These are phyloP conservation scores for Schizotus pectinicornis DNA, from an alignment of 2,888 invertebrate genomes.

Conservation along the genomic window DNA sequence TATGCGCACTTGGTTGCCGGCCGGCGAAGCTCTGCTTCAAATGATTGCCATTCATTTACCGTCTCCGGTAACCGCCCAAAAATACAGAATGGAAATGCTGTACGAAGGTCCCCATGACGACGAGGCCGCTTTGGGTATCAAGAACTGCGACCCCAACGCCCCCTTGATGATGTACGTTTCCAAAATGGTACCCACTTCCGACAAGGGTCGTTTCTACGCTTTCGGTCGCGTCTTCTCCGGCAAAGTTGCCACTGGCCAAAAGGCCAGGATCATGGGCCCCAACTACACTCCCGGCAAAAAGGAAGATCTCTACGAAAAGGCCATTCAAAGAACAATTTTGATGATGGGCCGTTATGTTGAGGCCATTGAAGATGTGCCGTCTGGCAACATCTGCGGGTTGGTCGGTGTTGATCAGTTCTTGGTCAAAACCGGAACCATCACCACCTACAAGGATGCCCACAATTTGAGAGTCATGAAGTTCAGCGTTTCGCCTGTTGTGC, in stretches of 20 bases:
- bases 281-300: constrained; percentile 98
- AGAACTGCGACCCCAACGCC: constrained; percentile 94
- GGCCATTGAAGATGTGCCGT: constrained; percentile 99
- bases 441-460: constrained; percentile 98
- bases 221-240: constrained; percentile 99
- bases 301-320: constrained; percentile 98
- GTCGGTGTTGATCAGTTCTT: constrained; percentile 99
- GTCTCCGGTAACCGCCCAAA: constrained; percentile 98
- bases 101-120: constrained; percentile 99
- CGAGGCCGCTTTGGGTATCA: constrained; percentile 67
- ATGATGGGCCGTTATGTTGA: constrained; percentile 99
- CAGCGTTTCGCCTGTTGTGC: constrained; percentile 98
- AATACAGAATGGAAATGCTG: constrained; percentile 99
- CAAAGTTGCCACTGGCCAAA: constrained; percentile 82
- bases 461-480: constrained; percentile 99
- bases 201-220: constrained; percentile 99
- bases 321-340: constrained; percentile 98
- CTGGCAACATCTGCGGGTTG: constrained; percentile 98
- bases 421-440: constrained; percentile 99
- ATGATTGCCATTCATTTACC: constrained; percentile 99
- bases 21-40: constrained; percentile 98
- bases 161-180: constrained; percentile 99
- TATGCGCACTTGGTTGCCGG: constrained; percentile 99
- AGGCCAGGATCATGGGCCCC: constrained; percentile 99
- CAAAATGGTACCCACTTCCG: constrained; percentile 99